phyloP scores from a whole-genome alignment of 2,888 invertebrate genomes.

The Amiota minor region DNA sequence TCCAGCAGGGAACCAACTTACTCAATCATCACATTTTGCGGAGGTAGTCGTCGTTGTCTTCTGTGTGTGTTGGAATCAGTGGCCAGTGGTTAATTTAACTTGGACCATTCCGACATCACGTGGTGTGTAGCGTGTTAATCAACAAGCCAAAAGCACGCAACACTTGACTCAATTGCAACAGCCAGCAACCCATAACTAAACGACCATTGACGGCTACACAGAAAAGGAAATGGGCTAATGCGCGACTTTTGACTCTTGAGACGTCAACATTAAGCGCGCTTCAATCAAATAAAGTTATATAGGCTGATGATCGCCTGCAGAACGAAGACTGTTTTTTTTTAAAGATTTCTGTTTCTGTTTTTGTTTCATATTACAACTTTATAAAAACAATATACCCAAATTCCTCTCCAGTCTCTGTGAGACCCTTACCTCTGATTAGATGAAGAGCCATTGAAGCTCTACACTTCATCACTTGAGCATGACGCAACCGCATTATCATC shows the following conservation, averaged over 20 bases:
- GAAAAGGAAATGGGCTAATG: constrained; percentile 67
- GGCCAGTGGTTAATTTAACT: too few species aligned
- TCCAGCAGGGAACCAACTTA: too few species aligned
- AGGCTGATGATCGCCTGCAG: neutral
- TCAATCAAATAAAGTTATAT: constrained; percentile 21
- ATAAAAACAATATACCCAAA: constrained; percentile 39
- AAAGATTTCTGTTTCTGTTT: constrained; percentile 59
- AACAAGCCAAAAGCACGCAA: constrained; percentile 68
- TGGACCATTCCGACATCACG: constrained; percentile 50
- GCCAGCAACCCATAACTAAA: too few species aligned
- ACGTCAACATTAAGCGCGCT: constrained; percentile 13
- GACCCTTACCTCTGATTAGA: constrained; percentile 67
- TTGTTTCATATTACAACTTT: constrained; percentile 34
- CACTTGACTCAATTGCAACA: constrained; percentile 44
- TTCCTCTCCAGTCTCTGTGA: constrained; percentile 41
- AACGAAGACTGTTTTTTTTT: constrained; percentile 47
- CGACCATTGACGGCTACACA: neutral
- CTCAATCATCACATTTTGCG: too few species aligned
- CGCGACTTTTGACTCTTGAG: constrained; percentile 43
- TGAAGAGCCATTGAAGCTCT: constrained; percentile 49
- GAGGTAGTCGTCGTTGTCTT: too few species aligned
- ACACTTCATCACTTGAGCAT: constrained; percentile 4
- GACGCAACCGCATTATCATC: neutral
- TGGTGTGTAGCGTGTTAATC: constrained; percentile 61
- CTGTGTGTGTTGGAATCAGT: too few species aligned